These are phyloP conservation scores for Hofmannophila pseudospretella DNA, from an alignment of 2,888 invertebrate species.

Conservation along the genomic window DNA sequence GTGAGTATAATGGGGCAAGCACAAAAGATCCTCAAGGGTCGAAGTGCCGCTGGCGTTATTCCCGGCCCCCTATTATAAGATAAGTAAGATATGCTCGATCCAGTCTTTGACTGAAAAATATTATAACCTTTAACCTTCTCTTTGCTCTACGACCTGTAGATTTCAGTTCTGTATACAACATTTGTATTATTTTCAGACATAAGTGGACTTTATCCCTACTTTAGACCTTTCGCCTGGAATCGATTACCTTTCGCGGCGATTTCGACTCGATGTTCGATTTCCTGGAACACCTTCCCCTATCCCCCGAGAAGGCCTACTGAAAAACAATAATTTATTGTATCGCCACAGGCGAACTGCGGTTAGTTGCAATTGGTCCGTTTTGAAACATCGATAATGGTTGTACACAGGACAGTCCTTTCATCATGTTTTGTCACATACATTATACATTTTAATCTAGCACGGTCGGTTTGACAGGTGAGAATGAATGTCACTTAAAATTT, in stretches of 20 bases:
- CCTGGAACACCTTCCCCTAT: background rate
- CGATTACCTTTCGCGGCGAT: background rate
- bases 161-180: too few relatives aligned
- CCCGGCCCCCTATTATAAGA: too few relatives aligned
- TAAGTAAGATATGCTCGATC: too few relatives aligned
- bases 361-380: constrained; percentile 16
- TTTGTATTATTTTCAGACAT: too few relatives aligned
- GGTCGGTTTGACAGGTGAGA: background rate
- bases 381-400: constrained; percentile 18
- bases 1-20: too few relatives aligned
- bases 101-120: too few relatives aligned
- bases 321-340: constrained; percentile 34
- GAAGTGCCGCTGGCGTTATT: too few relatives aligned
- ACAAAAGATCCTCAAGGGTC: too few relatives aligned
- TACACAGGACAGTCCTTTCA: background rate
- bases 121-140: too few relatives aligned
- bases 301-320: constrained; percentile 10
- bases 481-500: too few relatives aligned
- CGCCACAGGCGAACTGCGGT: constrained; percentile 16
- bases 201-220: too few relatives aligned
- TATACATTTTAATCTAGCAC: background rate
- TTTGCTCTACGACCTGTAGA: too few relatives aligned
- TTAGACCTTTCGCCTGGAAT: background rate
- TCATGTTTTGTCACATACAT: constrained; percentile 4
- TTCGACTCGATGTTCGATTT: background rate